Evolutionary conservation across 2,113 vertebrate genomes (phyloP).

Genomic region (Lagopus muta): DNA sequence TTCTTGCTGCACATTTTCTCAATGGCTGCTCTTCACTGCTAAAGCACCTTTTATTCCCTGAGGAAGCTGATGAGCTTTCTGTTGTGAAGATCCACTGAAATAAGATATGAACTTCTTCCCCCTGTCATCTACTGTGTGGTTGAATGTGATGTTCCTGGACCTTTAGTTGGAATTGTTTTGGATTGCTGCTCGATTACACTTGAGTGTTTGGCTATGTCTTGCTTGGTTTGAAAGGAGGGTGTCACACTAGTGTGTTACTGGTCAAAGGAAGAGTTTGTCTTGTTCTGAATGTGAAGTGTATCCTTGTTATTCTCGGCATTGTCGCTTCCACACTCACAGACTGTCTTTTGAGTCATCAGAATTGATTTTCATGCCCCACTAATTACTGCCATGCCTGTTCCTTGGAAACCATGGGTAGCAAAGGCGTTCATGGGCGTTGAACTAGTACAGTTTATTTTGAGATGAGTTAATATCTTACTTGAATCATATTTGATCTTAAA

Average conservation of each 20-base stretch:
- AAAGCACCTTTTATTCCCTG: constrained; percentile 9
- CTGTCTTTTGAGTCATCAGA: constrained; percentile 23
- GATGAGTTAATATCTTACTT: not conserved
- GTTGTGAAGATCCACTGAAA: constrained; percentile 35
- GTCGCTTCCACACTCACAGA: not conserved
- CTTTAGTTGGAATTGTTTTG: not conserved
- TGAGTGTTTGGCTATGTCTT: not conserved
- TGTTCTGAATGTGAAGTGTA: not conserved
- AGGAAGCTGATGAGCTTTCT: constrained; percentile 30
- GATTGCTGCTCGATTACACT: not conserved
- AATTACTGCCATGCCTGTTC: constrained; percentile 5
- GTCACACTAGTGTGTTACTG: rapidly evolving
- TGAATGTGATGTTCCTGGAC: not conserved
- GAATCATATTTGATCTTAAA: constrained; percentile 1
- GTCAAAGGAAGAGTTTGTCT: not conserved
- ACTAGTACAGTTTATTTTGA: not conserved
- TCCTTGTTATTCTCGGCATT: not conserved
- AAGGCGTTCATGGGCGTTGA: not conserved
- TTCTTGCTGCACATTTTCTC: not conserved
- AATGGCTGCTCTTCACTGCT: constrained; percentile 7
- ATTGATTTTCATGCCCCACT: constrained; percentile 29
- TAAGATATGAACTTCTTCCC: not conserved
- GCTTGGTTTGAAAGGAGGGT: rapidly evolving
- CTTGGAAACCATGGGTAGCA: not conserved
- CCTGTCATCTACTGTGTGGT: not conserved